Base-by-base conservation (phyloP, 2,888 invertebrate species). In the Ditula angustiorana region DNA sequence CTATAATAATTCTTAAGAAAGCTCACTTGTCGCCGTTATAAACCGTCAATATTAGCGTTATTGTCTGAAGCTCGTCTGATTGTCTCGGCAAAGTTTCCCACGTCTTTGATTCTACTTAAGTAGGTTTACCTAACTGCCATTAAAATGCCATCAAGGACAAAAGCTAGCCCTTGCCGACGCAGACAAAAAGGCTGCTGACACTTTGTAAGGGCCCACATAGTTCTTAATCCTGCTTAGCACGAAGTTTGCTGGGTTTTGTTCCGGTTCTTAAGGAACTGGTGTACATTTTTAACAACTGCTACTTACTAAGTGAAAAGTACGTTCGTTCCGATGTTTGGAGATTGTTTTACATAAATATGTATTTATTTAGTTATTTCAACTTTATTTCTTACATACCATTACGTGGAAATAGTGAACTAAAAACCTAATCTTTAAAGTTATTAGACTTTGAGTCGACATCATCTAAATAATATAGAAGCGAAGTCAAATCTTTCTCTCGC, bases 111-210 rank as follows among this genome's bases (percentile, higher is more conserved):
- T 41, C 24, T 13, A 16, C 7, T 19, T 7, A 33, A 58, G 50
- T 44, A 47, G 28, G 46, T 26, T 53, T 24, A 46, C 59, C 52
- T 56, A 55, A 47, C 61, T 55, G 47, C 23, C 58, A 66, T 66
- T 66, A 66, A 62, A 66, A 66, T 58, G 52, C 28, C 52, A 66
- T 64, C 64, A 64, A 37, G 64, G 46, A 53, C 64, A 59, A 46
- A 33, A 56, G 50, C 53, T 41, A 30, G 64, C 46, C 63, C 52
- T 58, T 52, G 41, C 23, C 41, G 21, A n/a, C 10, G 26, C 44
- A 8, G 11, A 58, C 50, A 52, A 46, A 63, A 23, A 37, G 46
- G 58, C 26, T 44, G 16, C 41, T 53, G 47, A 52, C 28, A 53
- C 59, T 52, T 46, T 16, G 35, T 44, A 21, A 41, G 50, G 44